These are phyloP conservation scores for Ormyrus rosae DNA, from an alignment of 2,888 invertebrate genomes.

Conservation along the genomic window DNA sequence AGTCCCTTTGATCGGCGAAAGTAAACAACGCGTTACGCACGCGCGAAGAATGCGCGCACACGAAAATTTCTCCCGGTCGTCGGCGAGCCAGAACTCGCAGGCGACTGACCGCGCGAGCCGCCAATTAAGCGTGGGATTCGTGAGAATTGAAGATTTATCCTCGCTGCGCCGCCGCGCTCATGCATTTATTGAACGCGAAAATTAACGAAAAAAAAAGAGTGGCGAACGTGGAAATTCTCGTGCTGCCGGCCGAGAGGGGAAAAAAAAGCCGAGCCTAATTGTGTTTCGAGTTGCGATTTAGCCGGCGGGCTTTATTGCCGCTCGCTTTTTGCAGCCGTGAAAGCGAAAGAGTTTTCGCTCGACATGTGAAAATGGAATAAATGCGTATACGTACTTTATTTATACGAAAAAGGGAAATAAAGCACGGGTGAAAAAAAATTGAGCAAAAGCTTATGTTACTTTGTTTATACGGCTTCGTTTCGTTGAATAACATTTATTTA, in stretches of 20 bases:
- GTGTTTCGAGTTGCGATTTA: neutral
- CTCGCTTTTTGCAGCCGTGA: too few species aligned
- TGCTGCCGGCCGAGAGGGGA: neutral
- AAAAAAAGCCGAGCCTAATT: too few species aligned
- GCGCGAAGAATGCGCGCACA: slow-evolving; percentile 22
- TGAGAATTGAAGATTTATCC: slow-evolving; percentile 29
- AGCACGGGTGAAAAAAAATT: too few species aligned
- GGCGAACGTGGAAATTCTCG: neutral
- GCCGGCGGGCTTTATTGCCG: neutral
- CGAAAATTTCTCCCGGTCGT: slow-evolving; percentile 3
- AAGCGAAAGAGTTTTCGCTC: too few species aligned
- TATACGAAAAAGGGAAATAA: too few species aligned
- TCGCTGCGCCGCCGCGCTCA: neutral
- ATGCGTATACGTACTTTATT: too few species aligned
- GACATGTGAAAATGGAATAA: too few species aligned
- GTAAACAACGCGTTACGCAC: slow-evolving; percentile 43
- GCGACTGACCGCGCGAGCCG: neutral
- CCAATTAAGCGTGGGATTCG: slow-evolving; percentile 36
- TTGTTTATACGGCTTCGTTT: too few species aligned
- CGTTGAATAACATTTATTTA: too few species aligned
- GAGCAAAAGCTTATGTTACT: too few species aligned
- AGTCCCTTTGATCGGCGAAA: neutral
- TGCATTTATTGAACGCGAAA: neutral
- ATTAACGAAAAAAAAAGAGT: neutral
- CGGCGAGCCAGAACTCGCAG: neutral